Base-by-base conservation (phyloP, 2,888 invertebrate genomes). In the Neelides folsomi region DNA sequence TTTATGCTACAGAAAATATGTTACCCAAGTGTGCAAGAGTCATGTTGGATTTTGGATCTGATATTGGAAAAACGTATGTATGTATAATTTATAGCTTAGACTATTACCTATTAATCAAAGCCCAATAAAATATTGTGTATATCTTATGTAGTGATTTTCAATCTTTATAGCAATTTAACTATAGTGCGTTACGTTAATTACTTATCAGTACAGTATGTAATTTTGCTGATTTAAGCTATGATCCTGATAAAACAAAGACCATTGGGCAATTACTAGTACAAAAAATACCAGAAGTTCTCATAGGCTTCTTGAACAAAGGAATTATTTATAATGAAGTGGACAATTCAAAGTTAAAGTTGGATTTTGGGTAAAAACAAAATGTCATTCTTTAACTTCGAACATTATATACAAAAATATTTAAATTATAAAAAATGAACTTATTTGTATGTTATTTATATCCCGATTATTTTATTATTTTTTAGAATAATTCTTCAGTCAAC, bases 281-380 rank as follows among this genome's bases (percentile, higher is more conserved):
- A 36, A 55, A 48, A 35, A 37, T 53, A 36, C 57, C 57, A 15
- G 48, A 51, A 20, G 57, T 55, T 10, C 20, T 57, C 16, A 50
- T 49, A 13, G 41, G 47, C 2, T 52, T 53, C 36, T 51, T 57
- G 12, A 55, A 57, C 47, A 53, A 55, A 43, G 45, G 53, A n/a
- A 51, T 57, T 15, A 8, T 12, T 15, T 53, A 36, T 43, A 46
- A 50, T 18, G 15, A 40, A 5, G 13, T 27, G 10, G 50, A 53
- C 34, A 36, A 35, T 35, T 47, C 47, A 10, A 40, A 43, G 18
- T n/a, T 53, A n/a, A 35, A 38, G 27, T 3, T 57, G 19, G 51
- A 57, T 49, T 57, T 57, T 41, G 51, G 55, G 57, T 57, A 13
- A 36, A n/a, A n/a, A n/a, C n/a, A n/a, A n/a, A n/a, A n/a, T n/a